A percentile compares a stretch with the other conserved stretches of the same genome.
Evolutionary conservation across 2,888 invertebrate genomes (phyloP).

Genomic region (Tetanocera ferruginea): DNA sequence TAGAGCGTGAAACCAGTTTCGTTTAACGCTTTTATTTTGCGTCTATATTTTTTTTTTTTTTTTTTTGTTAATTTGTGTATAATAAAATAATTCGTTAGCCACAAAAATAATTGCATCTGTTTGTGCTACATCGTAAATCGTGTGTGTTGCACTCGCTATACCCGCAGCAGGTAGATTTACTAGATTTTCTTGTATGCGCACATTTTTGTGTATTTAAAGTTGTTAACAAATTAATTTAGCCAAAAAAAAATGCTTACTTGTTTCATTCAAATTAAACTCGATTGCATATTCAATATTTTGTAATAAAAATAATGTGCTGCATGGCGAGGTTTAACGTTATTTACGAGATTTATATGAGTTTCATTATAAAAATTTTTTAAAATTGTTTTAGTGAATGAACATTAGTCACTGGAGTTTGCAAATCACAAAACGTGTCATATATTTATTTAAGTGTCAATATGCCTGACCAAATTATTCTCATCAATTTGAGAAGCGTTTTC

Average conservation of each 20-base stretch:
- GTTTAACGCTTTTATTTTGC: not conserved
- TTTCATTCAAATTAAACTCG: not conserved
- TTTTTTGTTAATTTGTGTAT: conserved; percentile 2
- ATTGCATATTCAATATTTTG: not conserved
- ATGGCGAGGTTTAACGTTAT: not conserved
- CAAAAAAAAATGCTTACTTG: not conserved
- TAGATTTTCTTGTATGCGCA: not conserved
- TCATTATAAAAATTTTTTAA: not conserved
- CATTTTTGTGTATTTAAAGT: not conserved
- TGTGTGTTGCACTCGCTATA: not conserved
- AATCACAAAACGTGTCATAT: too few relatives aligned
- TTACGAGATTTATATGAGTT: not conserved
- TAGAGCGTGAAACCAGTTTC: not conserved
- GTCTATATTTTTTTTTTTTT: not conserved
- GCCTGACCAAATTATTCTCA: too few relatives aligned
- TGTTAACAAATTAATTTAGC: conserved; percentile 28
- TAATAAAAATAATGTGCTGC: not conserved
- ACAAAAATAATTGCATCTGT: not conserved
- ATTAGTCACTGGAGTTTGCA: too few relatives aligned
- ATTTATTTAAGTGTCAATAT: too few relatives aligned
- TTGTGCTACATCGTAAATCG: not conserved
- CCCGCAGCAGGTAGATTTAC: not conserved
- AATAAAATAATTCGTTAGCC: conserved; percentile 16
- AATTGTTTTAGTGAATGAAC: not conserved
- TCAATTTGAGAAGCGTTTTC: too few relatives aligned